Percentiles rank a stretch among this genome's conserved stretches.
These are phyloP conservation scores for Empis stercorea DNA, from an alignment of 2,888 invertebrate genomes.

Conservation along the genomic window DNA sequence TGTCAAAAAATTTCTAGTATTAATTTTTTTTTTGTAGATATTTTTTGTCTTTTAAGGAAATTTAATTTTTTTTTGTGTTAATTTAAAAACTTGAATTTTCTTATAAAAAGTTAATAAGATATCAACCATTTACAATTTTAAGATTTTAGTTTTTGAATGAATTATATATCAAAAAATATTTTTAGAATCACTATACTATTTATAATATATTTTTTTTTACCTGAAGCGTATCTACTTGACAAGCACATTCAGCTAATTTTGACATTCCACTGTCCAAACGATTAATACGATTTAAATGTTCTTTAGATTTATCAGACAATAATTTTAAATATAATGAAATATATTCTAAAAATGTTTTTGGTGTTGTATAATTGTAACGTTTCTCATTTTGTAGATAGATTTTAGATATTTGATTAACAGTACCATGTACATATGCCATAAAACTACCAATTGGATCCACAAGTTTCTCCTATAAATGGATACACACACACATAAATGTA, in stretches of 20 bases:
- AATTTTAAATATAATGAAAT: conserved; percentile 73
- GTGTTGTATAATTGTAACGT: conserved; percentile 92
- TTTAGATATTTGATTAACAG: conserved; percentile 77
- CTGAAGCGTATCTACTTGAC: conserved; percentile 79
- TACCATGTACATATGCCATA: conserved; percentile 84
- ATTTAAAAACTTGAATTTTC: too few species aligned
- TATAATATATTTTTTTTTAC: conserved; percentile 24
- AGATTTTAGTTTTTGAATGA: too few species aligned
- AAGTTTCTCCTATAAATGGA: conserved; percentile 40
- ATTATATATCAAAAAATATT: too few species aligned
- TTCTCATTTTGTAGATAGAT: conserved; percentile 74
- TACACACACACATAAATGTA: too few species aligned
- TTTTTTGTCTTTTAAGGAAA: neutral
- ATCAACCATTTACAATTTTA: neutral
- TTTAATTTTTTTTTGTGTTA: too few species aligned
- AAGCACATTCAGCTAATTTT: conserved; percentile 75
- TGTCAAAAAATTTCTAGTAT: neutral
- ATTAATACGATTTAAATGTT: conserved; percentile 61
- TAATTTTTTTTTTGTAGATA: neutral
- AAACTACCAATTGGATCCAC: conserved; percentile 65
- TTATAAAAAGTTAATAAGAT: too few species aligned
- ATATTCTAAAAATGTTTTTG: conserved; percentile 94
- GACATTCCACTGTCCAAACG: conserved; percentile 81
- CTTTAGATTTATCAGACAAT: conserved; percentile 51
- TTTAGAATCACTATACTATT: too few species aligned